Evolutionary conservation across 2,888 invertebrate species (phyloP).

Genomic region (Ctena decussata): DNA sequence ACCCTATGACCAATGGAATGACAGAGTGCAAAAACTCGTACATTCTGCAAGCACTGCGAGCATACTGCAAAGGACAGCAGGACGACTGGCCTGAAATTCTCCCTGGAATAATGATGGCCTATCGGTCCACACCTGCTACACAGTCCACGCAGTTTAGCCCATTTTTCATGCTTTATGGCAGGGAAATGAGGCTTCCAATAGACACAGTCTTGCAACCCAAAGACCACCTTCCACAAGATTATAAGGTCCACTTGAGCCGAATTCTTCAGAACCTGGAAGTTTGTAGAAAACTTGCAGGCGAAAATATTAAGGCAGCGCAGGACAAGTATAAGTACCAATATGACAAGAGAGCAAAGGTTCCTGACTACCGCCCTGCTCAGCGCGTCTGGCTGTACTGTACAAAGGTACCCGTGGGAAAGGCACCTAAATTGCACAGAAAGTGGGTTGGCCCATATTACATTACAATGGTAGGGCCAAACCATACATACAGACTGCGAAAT

Average conservation of each 20-base stretch:
- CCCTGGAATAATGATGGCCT: slow-evolving; percentile 33
- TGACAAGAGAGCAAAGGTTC: slow-evolving; percentile 39
- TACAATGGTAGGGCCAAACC: slow-evolving; percentile 26
- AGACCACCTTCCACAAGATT: background rate
- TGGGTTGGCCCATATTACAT: slow-evolving; percentile 41
- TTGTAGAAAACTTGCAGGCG: background rate
- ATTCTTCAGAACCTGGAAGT: background rate
- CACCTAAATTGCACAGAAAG: slow-evolving; percentile 21
- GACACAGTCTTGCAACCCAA: slow-evolving; percentile 7
- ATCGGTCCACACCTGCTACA: slow-evolving; percentile 29
- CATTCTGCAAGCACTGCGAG: background rate
- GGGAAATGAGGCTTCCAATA: slow-evolving; percentile 33
- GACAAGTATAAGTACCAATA: slow-evolving; percentile 18
- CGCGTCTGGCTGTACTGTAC: slow-evolving; percentile 4
- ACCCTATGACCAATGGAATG: background rate
- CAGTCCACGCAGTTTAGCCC: slow-evolving; percentile 19
- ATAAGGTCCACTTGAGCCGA: background rate
- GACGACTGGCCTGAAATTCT: background rate
- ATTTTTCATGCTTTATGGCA: slow-evolving; percentile 30
- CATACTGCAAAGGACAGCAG: background rate
- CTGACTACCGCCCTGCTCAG: slow-evolving; percentile 24
- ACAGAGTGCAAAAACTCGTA: background rate
- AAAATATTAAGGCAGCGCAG: background rate
- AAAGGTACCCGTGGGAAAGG: slow-evolving; percentile 22
- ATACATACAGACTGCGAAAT: slow-evolving; percentile 18